Base-by-base conservation (phyloP, 2,797 vertebrate species). In the Anguilla anguilla region DNA sequence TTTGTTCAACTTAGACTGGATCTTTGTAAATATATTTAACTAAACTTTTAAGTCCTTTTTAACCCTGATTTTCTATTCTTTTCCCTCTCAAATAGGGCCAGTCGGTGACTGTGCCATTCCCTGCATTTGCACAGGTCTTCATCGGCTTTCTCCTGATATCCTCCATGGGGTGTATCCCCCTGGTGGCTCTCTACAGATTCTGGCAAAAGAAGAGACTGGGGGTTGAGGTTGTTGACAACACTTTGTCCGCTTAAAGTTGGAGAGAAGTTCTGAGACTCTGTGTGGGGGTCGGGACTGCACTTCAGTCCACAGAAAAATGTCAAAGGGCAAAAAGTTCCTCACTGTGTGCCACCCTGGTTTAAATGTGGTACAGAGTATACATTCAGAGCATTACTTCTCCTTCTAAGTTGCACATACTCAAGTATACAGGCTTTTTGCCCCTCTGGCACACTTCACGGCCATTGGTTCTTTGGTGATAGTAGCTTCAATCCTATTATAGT, bases 141-240 rank as follows among this genome's bases (percentile, higher is more conserved):
- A 99, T 98, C 0, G 97, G 94, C 51, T 92, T 99, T 85, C 96
- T 99, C 3, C 94, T 99, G 91, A 94, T 92, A 0, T 89, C 96
- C 0, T 97, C 98, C 0, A 92, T 94, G 87, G 92, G 95, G 94
- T 99, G 97, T 53, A 90, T 99, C 6, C 98, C 98, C 1, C 83
- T 98, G 85, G 93, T 87, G 3, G 98, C 98, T 77, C 91, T 98
- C 61, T 87, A 96, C 2, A 93, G 89, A 22, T 96, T 93, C 89
- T 77, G 96, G 87, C 91, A 0, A 77, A 96, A 89, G 89, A 95
- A 92, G 91, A 94, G 46, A 88, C 67, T n/a, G 0, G 85, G 77
- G 13, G 59, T 9, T 49, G 79, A 82, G 39, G 79, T 25, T 51
- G 46, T 69, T 31, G 49, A 83, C 79, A 83, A 55, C 86, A 87